A percentile compares a stretch with the other conserved stretches of the same genome.
These are phyloP conservation scores for Phoeniculus purpureus DNA, from an alignment of 2,797 vertebrate species.

Conservation along the genomic window DNA sequence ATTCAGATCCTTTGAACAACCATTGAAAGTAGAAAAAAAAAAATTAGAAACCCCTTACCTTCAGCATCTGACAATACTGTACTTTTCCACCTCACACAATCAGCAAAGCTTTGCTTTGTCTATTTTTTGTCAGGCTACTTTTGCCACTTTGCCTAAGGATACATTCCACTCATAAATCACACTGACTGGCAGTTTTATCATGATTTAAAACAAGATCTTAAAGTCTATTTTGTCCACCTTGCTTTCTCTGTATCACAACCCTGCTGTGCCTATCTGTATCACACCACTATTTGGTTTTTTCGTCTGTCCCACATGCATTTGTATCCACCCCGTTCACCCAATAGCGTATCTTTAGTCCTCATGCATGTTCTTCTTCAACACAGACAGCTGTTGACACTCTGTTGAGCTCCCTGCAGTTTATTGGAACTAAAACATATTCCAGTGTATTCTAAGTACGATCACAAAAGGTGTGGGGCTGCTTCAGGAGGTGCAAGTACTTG, in stretches of 20 bases:
- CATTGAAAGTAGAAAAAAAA: background rate
- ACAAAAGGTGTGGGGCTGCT: background rate
- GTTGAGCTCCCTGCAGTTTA: background rate
- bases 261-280: background rate
- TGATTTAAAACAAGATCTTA: slow-evolving; percentile 2
- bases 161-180: background rate
- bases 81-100: background rate
- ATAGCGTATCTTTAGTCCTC: background rate
- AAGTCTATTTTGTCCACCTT: background rate
- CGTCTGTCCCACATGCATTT: background rate
- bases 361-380: background rate
- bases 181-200: background rate
- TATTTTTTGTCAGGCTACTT: background rate
- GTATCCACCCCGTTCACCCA: background rate
- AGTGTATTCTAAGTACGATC: background rate
- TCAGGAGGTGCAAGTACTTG: background rate
- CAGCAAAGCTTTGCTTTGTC: background rate
- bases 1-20: background rate
- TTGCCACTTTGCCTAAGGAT: background rate
- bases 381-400: background rate
- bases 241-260: background rate
- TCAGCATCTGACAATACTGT: background rate
- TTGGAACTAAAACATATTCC: background rate
- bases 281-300: background rate
- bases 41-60: background rate